Evolutionary conservation across 2,888 invertebrate species (phyloP).

Genomic region (Neocrepidodera transversa): DNA sequence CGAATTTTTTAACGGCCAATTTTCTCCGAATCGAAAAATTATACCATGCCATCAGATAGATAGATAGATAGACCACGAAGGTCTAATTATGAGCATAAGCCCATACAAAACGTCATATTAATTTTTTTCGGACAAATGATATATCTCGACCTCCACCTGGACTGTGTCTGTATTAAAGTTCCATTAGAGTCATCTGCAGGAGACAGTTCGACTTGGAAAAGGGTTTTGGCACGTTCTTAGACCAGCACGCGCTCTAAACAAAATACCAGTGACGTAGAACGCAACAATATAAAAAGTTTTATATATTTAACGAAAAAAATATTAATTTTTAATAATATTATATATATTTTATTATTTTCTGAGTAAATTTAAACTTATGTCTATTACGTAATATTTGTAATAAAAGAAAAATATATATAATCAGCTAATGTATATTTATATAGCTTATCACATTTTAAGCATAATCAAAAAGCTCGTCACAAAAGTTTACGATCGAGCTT

Average conservation of each 20-base stretch:
- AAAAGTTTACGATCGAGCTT: too few species aligned
- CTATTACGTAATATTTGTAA: too few species aligned
- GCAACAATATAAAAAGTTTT: too few species aligned
- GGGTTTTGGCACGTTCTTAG: conserved; percentile 43
- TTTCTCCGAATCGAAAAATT: conserved; percentile 30
- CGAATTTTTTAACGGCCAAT: conserved; percentile 12
- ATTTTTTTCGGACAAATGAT: conserved; percentile 35
- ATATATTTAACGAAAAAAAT: too few species aligned
- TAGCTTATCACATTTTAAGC: too few species aligned
- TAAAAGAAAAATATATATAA: too few species aligned
- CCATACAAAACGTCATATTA: conserved; percentile 37
- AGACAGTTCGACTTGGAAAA: conserved; percentile 34
- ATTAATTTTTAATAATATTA: too few species aligned
- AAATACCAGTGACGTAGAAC: conserved; percentile 17
- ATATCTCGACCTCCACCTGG: conserved; percentile 40
- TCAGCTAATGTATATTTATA: too few species aligned
- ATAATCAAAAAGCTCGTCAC: too few species aligned
- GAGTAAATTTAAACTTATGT: too few species aligned
- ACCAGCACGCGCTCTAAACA: conserved; percentile 37
- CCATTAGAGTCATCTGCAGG: conserved; percentile 44
- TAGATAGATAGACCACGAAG: conserved; percentile 16
- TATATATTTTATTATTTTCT: neutral
- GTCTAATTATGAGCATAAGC: conserved; percentile 32
- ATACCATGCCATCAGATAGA: conserved; percentile 25
- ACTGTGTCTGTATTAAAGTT: conserved; percentile 41